Percentiles rank a stretch among this genome's conserved stretches.
Evolutionary conservation across 2,113 vertebrate species (phyloP).

Genomic region (Ctenodactylus gundi): DNA sequence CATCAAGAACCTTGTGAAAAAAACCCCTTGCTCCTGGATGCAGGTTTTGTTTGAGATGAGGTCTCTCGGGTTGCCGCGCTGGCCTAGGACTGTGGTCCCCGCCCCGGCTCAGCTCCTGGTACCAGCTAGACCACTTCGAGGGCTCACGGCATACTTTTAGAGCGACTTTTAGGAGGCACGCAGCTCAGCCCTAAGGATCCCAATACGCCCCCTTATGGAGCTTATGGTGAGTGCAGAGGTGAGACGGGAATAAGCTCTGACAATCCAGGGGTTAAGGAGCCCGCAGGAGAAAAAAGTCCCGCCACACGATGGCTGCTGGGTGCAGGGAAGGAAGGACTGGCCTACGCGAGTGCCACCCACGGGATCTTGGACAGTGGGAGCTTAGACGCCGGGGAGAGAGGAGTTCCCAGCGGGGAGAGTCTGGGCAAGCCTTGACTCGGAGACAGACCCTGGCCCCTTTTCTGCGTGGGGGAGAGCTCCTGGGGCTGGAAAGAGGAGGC

Average conservation of each 20-base stretch:
- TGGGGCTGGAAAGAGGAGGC: not conserved
- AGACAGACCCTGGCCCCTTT: not conserved
- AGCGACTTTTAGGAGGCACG: not conserved
- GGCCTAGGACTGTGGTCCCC: not conserved
- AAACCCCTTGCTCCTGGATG: too few species aligned
- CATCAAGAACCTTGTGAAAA: too few species aligned
- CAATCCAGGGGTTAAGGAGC: not conserved
- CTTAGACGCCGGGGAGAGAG: not conserved
- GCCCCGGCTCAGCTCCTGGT: not conserved
- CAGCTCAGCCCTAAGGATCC: not conserved
- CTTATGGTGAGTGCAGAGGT: not conserved
- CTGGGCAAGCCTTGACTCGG: not conserved
- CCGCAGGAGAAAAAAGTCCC: not conserved
- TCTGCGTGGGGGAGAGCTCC: not conserved
- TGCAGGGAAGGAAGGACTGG: accelerated
- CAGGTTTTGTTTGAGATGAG: not conserved
- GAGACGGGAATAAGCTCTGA: not conserved
- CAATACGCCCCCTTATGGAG: not conserved
- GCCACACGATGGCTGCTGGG: too few species aligned
- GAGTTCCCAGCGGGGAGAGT: not conserved
- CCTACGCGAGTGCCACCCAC: not conserved
- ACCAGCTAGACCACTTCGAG: too few species aligned
- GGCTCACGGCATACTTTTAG: not conserved
- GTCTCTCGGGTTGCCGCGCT: not conserved
- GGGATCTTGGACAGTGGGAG: not conserved